A percentile compares a stretch with the other conserved stretches of the same genome.
Evolutionary conservation across 2,888 invertebrate species (phyloP).

Genomic region (Diloba caeruleocephala): DNA sequence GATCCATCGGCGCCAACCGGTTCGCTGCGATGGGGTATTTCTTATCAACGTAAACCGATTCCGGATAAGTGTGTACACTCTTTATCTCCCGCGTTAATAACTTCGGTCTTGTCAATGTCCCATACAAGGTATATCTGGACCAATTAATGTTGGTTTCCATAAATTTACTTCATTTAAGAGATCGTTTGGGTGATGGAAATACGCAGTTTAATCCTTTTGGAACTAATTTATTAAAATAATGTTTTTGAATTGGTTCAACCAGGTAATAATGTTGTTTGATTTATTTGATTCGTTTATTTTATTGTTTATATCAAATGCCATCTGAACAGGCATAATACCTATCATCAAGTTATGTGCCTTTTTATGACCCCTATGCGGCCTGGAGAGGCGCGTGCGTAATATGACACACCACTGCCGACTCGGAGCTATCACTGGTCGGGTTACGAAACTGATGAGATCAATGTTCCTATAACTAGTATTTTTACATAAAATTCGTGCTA

Average conservation of each 20-base stretch:
- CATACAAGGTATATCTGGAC: constrained; percentile 52
- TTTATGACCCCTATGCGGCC: no score
- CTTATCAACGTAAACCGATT: constrained; percentile 9
- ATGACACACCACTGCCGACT: no score
- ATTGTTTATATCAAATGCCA: constrained; percentile 6
- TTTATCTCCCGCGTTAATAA: constrained; percentile 29
- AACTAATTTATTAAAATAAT: constrained; percentile 20
- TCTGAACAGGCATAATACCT: no score
- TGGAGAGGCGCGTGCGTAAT: no score
- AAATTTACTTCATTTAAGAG: constrained; percentile 48
- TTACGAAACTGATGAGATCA: no score
- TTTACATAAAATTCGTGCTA: no score
- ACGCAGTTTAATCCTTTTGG: constrained; percentile 16
- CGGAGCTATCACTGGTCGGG: no score
- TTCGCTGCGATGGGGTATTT: constrained; percentile 1
- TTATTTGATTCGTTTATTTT: constrained; percentile 5
- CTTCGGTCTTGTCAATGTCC: constrained; percentile 44
- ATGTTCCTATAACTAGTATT: no score
- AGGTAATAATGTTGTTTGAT: constrained; percentile 6
- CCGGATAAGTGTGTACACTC: constrained; percentile 7
- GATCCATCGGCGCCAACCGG: constrained; percentile 1
- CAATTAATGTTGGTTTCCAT: constrained; percentile 64
- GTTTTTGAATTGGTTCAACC: constrained; percentile 5
- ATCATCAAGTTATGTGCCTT: no score
- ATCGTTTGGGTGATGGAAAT: constrained; percentile 17